Base-by-base conservation (phyloP, 2,797 vertebrate species). In the Lithobates pipiens region DNA sequence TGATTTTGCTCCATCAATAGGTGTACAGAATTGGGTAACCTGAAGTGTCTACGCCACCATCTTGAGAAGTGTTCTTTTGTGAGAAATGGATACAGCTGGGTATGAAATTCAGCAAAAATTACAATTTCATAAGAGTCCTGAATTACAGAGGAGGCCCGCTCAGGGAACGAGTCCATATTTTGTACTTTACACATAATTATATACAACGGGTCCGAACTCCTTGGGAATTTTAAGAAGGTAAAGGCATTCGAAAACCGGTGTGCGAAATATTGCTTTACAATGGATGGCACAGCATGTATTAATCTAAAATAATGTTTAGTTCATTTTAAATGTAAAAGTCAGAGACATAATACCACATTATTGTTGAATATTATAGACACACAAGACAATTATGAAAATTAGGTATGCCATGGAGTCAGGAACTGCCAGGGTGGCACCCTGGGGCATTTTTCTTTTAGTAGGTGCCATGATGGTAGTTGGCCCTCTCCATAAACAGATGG, bases 1-100 rank as follows among this genome's bases (percentile, higher is more conserved):
- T 71, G 77, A 80, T 54, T 54, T 39, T 69, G 29, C 25, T 79
- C 61, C 8, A 27, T 78, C 65, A 70, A 69, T 44, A 46, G 42
- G 10, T 34, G 77, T 32, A 80, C 27, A 71, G 42, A 29, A 32
- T 44, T 27, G 13, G 23, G 16, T 50, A 80, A 80, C 77, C 67
- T 80, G 5, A 23, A 21, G 65, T 71, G 21, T 16, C 25, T 32
- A 46, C n/a, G 9, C 39, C 77, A 23, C 42, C 18, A 70, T 70
- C 23, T 69, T 80, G 44, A 69, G 68, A 27, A 32, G 27, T 34
- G 42, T 29, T 70, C 77, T 54, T 34, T 7, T 70, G 67, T 11
- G 65, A 42, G 18, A 42, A 23, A 34, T 65, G n/a, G 2, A 36
- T 50, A 80, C 27, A 16, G 67, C 42, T 36, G 27, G n/a, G 25